Evolutionary conservation across 2,113 vertebrate genomes (phyloP), one percentile per base, ranked within the genome.

Genomic region (Strix uralensis): DNA sequence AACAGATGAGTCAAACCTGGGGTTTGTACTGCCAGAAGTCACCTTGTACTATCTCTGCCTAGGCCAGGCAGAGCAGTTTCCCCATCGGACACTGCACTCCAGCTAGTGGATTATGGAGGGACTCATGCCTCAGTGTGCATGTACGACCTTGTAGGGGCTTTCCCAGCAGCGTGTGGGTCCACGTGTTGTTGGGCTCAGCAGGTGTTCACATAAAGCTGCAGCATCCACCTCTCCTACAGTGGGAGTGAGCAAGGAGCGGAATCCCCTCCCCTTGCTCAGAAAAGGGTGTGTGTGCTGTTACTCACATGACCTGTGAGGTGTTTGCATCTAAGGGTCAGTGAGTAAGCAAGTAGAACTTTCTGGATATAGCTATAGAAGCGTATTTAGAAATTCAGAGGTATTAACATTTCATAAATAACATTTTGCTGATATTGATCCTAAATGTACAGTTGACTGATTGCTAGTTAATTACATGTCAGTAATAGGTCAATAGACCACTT

Each of bases 91-190:
- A 6, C 67, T 32, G 38, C 4, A 17, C 10, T 30, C 52, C 11
- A n/a, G 46, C 26, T 21, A 44, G 47, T 2, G 38, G 38, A 49
- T 10, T 16, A 2, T 1, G 23, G 40, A n/a, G 13, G 9, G 29
- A 54, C 49, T 29, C 3, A 1, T 2, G 1, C 27, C 38, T 70
- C 27, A 20, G 61, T 4, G 16, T 8, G 36, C 17, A 21, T 0
- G 4, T 17, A 8, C 6, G 42, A 70, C 23, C 11, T 38, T 34
- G 47, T 2, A 47, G 38, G 18, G 32, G 17, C n/a, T 62, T 44
- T 52, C 51, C 70, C 65, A 67, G 3, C 27, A 81, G 16, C 0
- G 1, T 2, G n/a, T 27, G 20, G 0, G 0, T 46, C 25, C 18
- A 12, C 3, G 27, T 30, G 59, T 26, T 44, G 11, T 0, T 61